Percentiles rank a stretch among this genome's conserved stretches.
These are phyloP conservation scores for Scolopax rusticola DNA, from an alignment of 2,797 vertebrate genomes.

Conservation along the genomic window DNA sequence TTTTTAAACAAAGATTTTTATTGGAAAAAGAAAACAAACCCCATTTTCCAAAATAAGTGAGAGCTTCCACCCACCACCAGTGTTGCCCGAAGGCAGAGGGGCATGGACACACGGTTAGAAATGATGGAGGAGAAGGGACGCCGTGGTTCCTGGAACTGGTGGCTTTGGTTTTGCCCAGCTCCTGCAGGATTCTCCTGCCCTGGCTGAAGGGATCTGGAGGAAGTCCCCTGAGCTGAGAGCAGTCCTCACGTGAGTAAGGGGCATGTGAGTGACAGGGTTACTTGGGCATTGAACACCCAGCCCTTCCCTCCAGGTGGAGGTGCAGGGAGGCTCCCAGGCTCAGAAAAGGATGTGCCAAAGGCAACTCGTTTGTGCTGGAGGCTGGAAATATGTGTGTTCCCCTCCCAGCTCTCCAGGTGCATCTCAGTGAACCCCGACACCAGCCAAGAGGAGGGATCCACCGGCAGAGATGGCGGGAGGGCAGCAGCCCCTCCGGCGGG, in stretches of 20 bases:
- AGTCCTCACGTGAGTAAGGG: neutral
- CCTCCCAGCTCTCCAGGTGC: neutral
- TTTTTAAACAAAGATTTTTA: constrained; percentile 77
- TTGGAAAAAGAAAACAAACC: constrained; percentile 70
- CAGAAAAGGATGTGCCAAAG: neutral
- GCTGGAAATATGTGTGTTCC: neutral
- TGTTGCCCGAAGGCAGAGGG: neutral
- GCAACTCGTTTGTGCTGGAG: neutral
- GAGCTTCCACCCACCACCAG: constrained; percentile 12
- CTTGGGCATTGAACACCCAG: fast-evolving
- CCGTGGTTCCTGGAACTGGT: neutral
- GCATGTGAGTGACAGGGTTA: neutral
- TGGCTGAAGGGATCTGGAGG: neutral
- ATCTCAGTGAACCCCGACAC: neutral
- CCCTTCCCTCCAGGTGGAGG: neutral
- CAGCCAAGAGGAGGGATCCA: neutral
- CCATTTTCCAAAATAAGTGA: constrained; percentile 42
- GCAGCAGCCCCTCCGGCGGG: neutral
- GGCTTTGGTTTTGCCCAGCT: neutral
- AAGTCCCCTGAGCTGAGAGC: neutral
- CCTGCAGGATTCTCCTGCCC: neutral
- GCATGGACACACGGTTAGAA: neutral
- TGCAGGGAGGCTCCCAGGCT: fast-evolving
- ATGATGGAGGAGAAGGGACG: neutral
- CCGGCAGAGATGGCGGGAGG: neutral